Evolutionary conservation across 2,797 vertebrate genomes (phyloP).

Genomic region (Crenuchus spilurus): DNA sequence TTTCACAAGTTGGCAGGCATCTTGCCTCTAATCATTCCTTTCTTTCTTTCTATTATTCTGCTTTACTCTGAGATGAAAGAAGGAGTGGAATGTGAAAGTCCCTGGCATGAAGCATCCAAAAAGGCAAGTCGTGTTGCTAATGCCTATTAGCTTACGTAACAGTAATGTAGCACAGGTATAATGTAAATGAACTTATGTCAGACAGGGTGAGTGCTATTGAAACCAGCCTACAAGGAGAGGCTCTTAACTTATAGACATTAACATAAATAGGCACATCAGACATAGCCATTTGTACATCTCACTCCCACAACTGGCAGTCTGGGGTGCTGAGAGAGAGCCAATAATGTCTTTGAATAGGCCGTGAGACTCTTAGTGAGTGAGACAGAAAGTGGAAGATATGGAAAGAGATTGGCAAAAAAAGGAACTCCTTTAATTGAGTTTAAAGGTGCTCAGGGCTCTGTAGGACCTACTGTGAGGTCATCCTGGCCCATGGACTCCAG

Average conservation of each 20-base stretch:
- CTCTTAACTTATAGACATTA: not conserved
- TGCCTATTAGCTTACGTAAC: conserved; percentile 17
- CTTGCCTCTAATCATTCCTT: not conserved
- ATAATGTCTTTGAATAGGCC: not conserved
- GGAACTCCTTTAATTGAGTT: conserved; percentile 12
- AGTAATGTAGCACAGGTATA: not conserved
- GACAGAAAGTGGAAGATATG: not conserved
- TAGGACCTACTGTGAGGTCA: conserved; percentile 20
- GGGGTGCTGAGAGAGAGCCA: not conserved
- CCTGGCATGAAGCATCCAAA: not conserved
- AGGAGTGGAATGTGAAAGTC: not conserved
- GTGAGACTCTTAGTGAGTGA: not conserved
- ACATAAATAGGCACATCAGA: conserved; percentile 1
- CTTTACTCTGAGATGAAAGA: conserved; percentile 21
- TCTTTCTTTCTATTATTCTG: not conserved
- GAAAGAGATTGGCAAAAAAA: not conserved
- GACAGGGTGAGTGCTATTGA: not conserved
- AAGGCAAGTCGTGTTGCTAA: conserved; percentile 33
- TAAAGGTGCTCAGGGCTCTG: conserved; percentile 21
- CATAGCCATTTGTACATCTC: conserved; percentile 5
- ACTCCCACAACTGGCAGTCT: not conserved
- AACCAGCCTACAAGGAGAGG: conserved; percentile 11
- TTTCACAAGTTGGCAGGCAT: not conserved
- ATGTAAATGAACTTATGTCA: conserved; percentile 25
- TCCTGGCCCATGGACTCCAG: not conserved